Evolutionary conservation across 2,797 vertebrate species (phyloP), one percentile per base, ranked within the genome.

Genomic region (Falco naumanni): DNA sequence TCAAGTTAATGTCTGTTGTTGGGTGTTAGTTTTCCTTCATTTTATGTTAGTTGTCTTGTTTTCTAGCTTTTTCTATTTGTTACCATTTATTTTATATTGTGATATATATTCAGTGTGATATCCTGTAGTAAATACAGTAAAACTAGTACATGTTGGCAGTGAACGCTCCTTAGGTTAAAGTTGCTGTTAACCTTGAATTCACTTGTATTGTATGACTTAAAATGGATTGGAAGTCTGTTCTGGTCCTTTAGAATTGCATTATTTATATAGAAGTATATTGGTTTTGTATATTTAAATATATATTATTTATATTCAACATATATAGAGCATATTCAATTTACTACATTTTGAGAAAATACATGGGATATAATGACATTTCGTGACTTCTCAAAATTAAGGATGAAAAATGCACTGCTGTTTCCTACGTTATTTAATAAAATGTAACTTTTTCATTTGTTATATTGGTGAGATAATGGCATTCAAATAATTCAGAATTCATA

Each of bases 391-490:
- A 91, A 87, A 66, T 95, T 87, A 82, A 75, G 43, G 78, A 48
- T 59, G 47, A 93, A 94, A 87, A 43, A 33, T 53, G 13, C 53
- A 71, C 63, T 3, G 13, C 76, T 84, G 43, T 83, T 85, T 94
- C 60, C 61, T 93, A 53, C 54, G 70, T 71, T 84, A 70, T 93
- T 95, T 83, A 92, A 92, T 81, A 94, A 97, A 96, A 91, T 60
- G 77, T 2, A 83, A 28, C 9, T 21, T 76, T 90, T 92, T 72
- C 0, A 22, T 90, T 84, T 79, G 5, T 81, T 79, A 7, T 50
- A 43, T 64, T 1, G 9, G 18, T 75, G 71, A 68, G 53, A 74
- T 83, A 75, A 75, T 6, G 13, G 3, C 22, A 60, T 89, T 83
- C 71, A 95, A 82, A 74, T 84, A 91, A 91, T 90, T 96, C 75